These are phyloP conservation scores for Cephonodes hylas DNA, from an alignment of 2,888 invertebrate species.

Conservation along the genomic window DNA sequence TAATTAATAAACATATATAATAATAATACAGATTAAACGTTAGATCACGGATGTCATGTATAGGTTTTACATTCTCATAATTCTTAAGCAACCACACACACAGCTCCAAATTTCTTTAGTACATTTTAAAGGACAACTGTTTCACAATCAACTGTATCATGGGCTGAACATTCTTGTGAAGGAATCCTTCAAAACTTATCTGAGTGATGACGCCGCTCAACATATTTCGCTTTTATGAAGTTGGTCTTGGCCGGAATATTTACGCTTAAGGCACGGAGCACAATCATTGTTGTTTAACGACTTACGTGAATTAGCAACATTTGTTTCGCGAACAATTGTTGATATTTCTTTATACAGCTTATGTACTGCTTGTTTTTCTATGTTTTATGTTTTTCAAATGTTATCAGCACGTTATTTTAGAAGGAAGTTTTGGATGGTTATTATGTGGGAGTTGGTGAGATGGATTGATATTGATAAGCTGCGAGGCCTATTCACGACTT, in stretches of 20 bases:
- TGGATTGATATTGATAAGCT: too few relatives aligned
- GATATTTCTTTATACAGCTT: conserved; percentile 6
- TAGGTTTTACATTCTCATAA: too few relatives aligned
- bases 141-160: neutral
- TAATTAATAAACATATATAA: neutral
- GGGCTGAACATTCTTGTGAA: conserved; percentile 28
- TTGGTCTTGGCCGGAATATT: conserved; percentile 38
- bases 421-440: too few relatives aligned
- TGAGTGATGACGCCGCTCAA: conserved; percentile 51
- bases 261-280: conserved; percentile 28
- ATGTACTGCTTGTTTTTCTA: neutral
- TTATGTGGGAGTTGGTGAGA: too few relatives aligned
- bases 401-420: too few relatives aligned
- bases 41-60: too few relatives aligned
- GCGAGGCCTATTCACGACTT: too few relatives aligned
- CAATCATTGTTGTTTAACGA: conserved; percentile 45
- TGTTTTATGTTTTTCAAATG: neutral
- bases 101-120: too few relatives aligned
- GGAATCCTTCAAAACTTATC: conserved; percentile 43
- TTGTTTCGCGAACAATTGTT: neutral
- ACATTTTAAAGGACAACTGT: too few relatives aligned
- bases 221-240: conserved; percentile 54
- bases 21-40: neutral
- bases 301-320: conserved; percentile 29
- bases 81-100: too few relatives aligned